These are phyloP conservation scores for Agraylea sexmaculata DNA, from an alignment of 1,140 invertebrate genomes.

Conservation along the genomic window DNA sequence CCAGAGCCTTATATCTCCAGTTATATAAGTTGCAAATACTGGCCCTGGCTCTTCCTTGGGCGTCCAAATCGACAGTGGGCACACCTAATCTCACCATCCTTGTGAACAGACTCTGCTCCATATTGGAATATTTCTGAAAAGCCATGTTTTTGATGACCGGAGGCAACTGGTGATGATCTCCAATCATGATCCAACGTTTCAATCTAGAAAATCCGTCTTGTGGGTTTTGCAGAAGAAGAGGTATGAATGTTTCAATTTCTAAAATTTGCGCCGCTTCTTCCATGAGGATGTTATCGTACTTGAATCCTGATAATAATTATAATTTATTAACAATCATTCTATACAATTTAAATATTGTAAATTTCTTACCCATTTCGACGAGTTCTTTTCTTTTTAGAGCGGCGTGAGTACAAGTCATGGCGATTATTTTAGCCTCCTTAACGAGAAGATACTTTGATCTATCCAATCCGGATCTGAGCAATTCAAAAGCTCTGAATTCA, in stretches of 20 bases:
- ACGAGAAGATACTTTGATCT: slow-evolving; percentile 92
- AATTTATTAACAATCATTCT: slow-evolving; percentile 11
- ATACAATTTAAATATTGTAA: not conserved
- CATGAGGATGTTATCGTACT: slow-evolving; percentile 99
- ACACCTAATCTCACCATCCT: slow-evolving; percentile 92
- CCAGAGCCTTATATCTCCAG: slow-evolving; percentile 94
- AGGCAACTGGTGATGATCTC: slow-evolving; percentile 97
- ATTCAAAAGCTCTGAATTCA: slow-evolving; percentile 96
- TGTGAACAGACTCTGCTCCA: slow-evolving; percentile 98
- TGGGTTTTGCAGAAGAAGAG: slow-evolving; percentile 92
- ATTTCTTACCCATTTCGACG: slow-evolving; percentile 68
- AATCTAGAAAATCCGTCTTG: slow-evolving; percentile 90
- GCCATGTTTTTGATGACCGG: slow-evolving; percentile 99
- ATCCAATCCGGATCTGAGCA: slow-evolving; percentile 88
- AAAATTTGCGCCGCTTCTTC: slow-evolving; percentile 98
- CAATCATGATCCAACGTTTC: slow-evolving; percentile 99
- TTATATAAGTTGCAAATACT: slow-evolving; percentile 92
- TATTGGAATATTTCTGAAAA: slow-evolving; percentile 99
- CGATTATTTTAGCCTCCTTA: slow-evolving; percentile 99
- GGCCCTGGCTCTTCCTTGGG: slow-evolving; percentile 88
- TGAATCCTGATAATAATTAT: slow-evolving; percentile 51
- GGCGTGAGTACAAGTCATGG: slow-evolving; percentile 99
- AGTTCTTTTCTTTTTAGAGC: slow-evolving; percentile 93
- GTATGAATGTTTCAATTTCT: slow-evolving; percentile 99
- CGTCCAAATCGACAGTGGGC: slow-evolving; percentile 93